Conservation (phyloP, 2,888 invertebrate genomes). For the Ichneumon xanthorius region DNA sequence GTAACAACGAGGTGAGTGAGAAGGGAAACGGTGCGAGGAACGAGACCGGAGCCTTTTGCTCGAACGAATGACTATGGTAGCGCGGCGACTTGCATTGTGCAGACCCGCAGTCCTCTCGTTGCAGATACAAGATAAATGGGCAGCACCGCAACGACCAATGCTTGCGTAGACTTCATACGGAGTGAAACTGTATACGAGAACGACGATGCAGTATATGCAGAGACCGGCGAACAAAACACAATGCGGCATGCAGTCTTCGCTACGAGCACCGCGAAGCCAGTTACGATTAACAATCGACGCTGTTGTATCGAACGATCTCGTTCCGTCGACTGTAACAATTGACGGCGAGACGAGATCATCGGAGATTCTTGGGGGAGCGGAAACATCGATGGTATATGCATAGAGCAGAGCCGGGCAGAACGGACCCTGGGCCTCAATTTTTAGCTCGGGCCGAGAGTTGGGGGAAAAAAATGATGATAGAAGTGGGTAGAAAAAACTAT, state of each 20-base stretch:
- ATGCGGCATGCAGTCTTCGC: slow-evolving; percentile 21
- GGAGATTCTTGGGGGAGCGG: slow-evolving; percentile 37
- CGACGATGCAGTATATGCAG: background rate
- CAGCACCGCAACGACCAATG: slow-evolving; percentile 63
- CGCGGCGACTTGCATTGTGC: slow-evolving; percentile 60
- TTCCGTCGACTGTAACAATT: slow-evolving; percentile 51
- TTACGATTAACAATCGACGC: slow-evolving; percentile 58
- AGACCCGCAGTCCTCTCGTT: slow-evolving; percentile 50
- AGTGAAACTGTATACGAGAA: background rate
- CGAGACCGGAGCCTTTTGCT: slow-evolving; percentile 25
- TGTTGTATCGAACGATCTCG: slow-evolving; percentile 51
- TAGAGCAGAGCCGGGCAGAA: background rate
- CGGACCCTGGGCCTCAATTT: too few relatives aligned
- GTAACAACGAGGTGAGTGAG: slow-evolving; percentile 39
- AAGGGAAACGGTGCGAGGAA: slow-evolving; percentile 20
- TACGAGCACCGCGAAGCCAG: slow-evolving; percentile 36
- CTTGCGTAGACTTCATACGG: slow-evolving; percentile 49
- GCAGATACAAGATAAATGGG: slow-evolving; percentile 71
- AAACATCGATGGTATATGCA: slow-evolving; percentile 15
- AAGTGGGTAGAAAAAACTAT: too few relatives aligned
- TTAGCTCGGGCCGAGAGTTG: too few relatives aligned
- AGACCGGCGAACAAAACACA: slow-evolving; percentile 40
- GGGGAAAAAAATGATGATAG: background rate
- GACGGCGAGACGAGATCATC: slow-evolving; percentile 58
- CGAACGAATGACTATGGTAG: slow-evolving; percentile 60